Percentiles rank a stretch among this genome's conserved stretches.
Evolutionary conservation across 1,140 invertebrate species (phyloP).

Genomic region (Aphis gossypii): DNA sequence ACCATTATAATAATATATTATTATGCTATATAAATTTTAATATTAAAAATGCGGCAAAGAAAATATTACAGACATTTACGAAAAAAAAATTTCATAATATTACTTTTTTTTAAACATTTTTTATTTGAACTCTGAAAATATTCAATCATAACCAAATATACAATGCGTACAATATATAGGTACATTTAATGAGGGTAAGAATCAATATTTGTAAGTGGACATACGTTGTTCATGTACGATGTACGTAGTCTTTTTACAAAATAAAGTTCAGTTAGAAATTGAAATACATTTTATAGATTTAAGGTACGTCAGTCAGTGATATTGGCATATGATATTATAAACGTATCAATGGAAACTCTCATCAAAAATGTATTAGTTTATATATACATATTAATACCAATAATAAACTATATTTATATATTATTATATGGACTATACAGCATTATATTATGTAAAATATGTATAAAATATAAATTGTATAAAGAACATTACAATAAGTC

Average conservation of each 20-base stretch:
- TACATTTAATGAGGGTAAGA: no score
- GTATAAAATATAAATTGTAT: neutral
- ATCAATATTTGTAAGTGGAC: no score
- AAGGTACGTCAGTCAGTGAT: neutral
- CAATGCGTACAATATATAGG: no score
- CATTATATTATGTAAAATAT: no score
- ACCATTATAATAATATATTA: neutral
- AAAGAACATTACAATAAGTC: neutral
- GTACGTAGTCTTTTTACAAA: neutral
- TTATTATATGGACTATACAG: no score
- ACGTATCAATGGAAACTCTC: neutral
- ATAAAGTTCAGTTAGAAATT: neutral
- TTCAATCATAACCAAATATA: no score
- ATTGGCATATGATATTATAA: no score
- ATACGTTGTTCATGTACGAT: no score
- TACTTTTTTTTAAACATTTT: no score
- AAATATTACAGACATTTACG: neutral
- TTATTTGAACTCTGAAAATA: no score
- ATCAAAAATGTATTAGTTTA: neutral
- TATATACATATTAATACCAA: neutral
- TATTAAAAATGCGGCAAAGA: neutral
- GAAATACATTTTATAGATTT: neutral
- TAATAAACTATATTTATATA: neutral
- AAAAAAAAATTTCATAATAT: neutral
- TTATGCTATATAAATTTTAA: neutral